Evolutionary conservation across 2,888 invertebrate species (phyloP).

Genomic region (Galerucella calmariensis): DNA sequence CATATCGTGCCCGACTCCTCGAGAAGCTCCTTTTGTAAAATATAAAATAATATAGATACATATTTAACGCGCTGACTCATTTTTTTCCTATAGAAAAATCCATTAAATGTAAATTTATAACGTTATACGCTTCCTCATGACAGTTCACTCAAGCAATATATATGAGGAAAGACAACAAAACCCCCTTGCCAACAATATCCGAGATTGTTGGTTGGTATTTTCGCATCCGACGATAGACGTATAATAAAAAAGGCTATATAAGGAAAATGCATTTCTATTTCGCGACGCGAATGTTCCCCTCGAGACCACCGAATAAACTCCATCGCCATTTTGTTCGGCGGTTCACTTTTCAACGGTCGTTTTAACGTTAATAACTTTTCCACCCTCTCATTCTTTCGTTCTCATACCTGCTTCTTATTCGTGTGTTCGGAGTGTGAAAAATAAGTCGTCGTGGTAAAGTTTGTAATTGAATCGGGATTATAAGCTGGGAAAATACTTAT

Average conservation of each 20-base stretch:
- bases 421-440: conserved; percentile 8
- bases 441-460: neutral
- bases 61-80: neutral
- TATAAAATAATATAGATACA: neutral
- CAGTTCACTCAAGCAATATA: conserved; percentile 47
- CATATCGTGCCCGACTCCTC: too few relatives aligned
- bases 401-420: conserved; percentile 14
- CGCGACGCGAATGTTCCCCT: conserved; percentile 62
- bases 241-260: conserved; percentile 66
- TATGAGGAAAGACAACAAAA: conserved; percentile 40
- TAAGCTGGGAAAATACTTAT: neutral
- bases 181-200: conserved; percentile 61
- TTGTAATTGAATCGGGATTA: conserved; percentile 5
- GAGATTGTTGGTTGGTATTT: conserved; percentile 64
- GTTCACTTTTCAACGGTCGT: conserved; percentile 57
- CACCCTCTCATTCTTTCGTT: conserved; percentile 27
- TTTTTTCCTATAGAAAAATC: conserved; percentile 4
- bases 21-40: neutral
- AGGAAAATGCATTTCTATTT: conserved; percentile 67
- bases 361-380: conserved; percentile 62
- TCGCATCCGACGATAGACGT: conserved; percentile 62
- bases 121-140: conserved; percentile 35
- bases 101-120: conserved; percentile 33
- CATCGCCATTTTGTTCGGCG: conserved; percentile 62
- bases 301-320: conserved; percentile 60